Conservation (phyloP, 2,888 invertebrate genomes). For the Eulithis prunata region DNA sequence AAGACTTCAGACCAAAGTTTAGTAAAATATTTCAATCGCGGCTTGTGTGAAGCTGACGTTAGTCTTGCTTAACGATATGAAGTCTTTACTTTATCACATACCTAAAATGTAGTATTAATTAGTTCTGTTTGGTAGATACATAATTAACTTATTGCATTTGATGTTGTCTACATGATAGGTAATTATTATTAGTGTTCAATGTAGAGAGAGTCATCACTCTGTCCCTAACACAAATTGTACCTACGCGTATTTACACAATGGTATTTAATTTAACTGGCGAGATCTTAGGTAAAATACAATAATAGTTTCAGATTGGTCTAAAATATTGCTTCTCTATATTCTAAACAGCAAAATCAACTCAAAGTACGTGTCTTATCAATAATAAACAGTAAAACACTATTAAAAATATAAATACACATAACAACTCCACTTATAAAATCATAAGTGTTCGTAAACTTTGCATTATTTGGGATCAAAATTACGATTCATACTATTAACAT, state of each 20-base stretch:
- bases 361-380: slow-evolving; percentile 65
- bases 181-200: slow-evolving; percentile 34
- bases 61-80: slow-evolving; percentile 50
- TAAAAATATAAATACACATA: slow-evolving; percentile 63
- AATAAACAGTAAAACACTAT: slow-evolving; percentile 68
- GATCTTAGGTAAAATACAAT: slow-evolving; percentile 32
- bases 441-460: slow-evolving; percentile 46
- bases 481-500: slow-evolving; percentile 51
- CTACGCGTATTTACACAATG: slow-evolving; percentile 45
- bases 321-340: slow-evolving; percentile 63
- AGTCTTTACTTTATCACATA: slow-evolving; percentile 57
- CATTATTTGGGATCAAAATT: slow-evolving; percentile 31
- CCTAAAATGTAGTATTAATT: slow-evolving; percentile 41
- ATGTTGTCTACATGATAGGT: slow-evolving; percentile 52
- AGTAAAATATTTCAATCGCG: slow-evolving; percentile 40
- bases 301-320: slow-evolving; percentile 38
- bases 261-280: slow-evolving; percentile 32
- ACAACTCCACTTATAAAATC: slow-evolving; percentile 58
- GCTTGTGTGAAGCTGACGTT: slow-evolving; percentile 43
- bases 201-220: slow-evolving; percentile 48
- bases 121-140: slow-evolving; percentile 45
- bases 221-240: slow-evolving; percentile 51
- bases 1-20: slow-evolving; percentile 53
- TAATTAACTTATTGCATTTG: slow-evolving; percentile 50
- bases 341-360: slow-evolving; percentile 67